These are phyloP conservation scores for Acronicta aceris DNA, from an alignment of 2,888 invertebrate genomes.

Conservation along the genomic window DNA sequence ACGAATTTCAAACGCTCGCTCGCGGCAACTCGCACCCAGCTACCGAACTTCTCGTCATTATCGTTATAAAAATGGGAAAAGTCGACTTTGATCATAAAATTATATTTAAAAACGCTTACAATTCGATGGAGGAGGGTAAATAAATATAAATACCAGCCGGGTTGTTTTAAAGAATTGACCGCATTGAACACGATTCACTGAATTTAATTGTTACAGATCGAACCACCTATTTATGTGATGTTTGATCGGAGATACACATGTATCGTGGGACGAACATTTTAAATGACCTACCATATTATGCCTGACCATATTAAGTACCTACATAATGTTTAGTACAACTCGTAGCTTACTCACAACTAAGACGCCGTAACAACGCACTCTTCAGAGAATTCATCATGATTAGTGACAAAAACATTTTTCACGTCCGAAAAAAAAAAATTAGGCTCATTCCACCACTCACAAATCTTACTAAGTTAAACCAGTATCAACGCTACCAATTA, in stretches of 20 bases:
- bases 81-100: conserved; percentile 64
- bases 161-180: conserved; percentile 72
- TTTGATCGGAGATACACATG: conserved; percentile 61
- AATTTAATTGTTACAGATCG: conserved; percentile 63
- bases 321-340: too few species aligned
- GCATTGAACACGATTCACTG: conserved; percentile 68
- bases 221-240: conserved; percentile 56
- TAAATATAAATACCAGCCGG: conserved; percentile 69
- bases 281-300: conserved; percentile 35
- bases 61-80: conserved; percentile 74
- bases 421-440: not conserved
- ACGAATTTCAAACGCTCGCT: conserved; percentile 70
- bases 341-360: not conserved
- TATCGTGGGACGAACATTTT: conserved; percentile 52
- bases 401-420: not conserved
- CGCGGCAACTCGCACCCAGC: conserved; percentile 58
- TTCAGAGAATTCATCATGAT: too few species aligned
- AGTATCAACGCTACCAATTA: conserved; percentile 5
- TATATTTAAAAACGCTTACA: conserved; percentile 66
- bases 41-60: conserved; percentile 71
- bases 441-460: not conserved
- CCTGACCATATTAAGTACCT: conserved; percentile 20
- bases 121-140: conserved; percentile 58
- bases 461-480: conserved; percentile 10
- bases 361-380: too few species aligned